These are phyloP conservation scores for Bagarius yarrelli DNA, from an alignment of 2,113 vertebrate species.

Conservation along the genomic window DNA sequence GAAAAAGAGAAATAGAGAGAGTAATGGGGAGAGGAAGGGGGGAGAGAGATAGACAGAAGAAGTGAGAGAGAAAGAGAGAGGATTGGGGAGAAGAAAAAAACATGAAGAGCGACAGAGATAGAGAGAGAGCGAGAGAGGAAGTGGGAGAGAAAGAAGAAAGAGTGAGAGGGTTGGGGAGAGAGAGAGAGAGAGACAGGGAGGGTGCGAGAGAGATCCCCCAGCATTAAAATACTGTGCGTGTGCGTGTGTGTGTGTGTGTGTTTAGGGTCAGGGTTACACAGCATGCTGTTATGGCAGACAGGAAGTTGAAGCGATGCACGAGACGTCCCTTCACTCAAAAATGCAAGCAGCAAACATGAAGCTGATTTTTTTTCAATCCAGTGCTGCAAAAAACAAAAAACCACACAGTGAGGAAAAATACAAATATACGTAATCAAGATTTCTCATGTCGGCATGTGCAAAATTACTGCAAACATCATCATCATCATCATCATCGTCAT, in stretches of 20 bases:
- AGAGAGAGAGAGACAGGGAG: too few relatives aligned
- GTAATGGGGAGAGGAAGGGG: too few relatives aligned
- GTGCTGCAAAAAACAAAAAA: neutral
- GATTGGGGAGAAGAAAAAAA: too few relatives aligned
- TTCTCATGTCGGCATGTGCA: slow-evolving; percentile 26
- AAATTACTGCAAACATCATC: slow-evolving; percentile 38
- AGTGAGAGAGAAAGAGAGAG: too few relatives aligned
- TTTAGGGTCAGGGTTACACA: neutral
- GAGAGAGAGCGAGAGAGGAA: too few relatives aligned
- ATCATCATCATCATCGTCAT: neutral
- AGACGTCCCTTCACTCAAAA: slow-evolving; percentile 6
- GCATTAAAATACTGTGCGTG: slow-evolving; percentile 36
- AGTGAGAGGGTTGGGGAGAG: too few relatives aligned
- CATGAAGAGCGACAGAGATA: too few relatives aligned
- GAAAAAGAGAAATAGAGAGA: too few relatives aligned
- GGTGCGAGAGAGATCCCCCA: neutral
- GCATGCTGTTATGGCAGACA: slow-evolving; percentile 41
- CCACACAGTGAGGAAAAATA: neutral
- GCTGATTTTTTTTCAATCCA: neutral
- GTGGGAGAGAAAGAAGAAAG: too few relatives aligned
- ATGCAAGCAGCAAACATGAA: neutral
- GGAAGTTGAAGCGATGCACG: slow-evolving; percentile 22
- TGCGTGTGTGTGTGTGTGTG: neutral
- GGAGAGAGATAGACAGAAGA: too few relatives aligned
- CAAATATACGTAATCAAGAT: neutral